Evolutionary conservation across 2,113 vertebrate genomes (phyloP).

Genomic region (Oreochromis aureus): DNA sequence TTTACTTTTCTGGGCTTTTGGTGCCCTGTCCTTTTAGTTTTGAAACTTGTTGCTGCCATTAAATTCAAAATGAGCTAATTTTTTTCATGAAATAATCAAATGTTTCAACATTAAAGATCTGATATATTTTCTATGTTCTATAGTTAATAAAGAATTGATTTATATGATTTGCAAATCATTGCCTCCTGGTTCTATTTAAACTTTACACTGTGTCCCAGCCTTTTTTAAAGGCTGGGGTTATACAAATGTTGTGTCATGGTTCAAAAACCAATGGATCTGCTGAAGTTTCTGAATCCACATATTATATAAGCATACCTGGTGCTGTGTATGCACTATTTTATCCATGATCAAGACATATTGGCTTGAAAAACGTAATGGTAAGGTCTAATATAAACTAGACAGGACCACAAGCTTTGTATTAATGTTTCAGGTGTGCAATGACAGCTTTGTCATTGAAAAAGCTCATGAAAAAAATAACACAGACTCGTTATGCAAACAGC

Average conservation of each 20-base stretch:
- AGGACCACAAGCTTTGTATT: neutral
- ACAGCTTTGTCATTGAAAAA: neutral
- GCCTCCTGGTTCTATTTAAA: neutral
- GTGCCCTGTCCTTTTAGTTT: neutral
- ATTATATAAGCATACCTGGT: neutral
- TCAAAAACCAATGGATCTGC: neutral
- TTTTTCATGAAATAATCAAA: neutral
- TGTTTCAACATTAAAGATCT: neutral
- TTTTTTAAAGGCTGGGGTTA: neutral
- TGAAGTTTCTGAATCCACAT: neutral
- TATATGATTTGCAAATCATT: neutral
- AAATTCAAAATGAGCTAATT: neutral
- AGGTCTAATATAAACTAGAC: neutral
- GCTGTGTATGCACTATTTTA: neutral
- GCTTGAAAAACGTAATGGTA: neutral
- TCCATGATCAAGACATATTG: neutral
- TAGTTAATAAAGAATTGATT: neutral
- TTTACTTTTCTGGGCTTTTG: neutral
- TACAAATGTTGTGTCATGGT: neutral
- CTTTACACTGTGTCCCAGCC: neutral
- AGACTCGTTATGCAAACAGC: accelerated
- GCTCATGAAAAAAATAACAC: neutral
- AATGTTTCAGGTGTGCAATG: neutral
- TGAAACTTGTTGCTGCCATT: accelerated
- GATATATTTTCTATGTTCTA: neutral